Evolutionary conservation across 92 coral and sea anemone species (phyloP).

Genomic region (Plumapathes pennacea): DNA sequence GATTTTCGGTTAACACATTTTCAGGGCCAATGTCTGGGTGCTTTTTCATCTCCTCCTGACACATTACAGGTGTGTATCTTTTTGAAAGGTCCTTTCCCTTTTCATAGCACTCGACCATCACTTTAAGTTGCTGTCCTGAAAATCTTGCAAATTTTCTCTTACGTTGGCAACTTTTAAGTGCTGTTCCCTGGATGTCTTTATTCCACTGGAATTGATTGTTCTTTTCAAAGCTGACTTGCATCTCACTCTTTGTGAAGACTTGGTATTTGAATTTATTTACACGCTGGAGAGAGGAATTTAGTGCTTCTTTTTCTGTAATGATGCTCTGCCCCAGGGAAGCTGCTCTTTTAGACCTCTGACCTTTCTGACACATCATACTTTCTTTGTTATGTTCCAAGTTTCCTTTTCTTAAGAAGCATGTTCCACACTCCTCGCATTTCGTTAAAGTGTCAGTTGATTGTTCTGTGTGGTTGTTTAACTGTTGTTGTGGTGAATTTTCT

Average conservation of each 20-base stretch:
- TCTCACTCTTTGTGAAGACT: neutral
- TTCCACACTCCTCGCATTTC: slow-evolving; percentile 23
- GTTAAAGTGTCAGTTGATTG: neutral
- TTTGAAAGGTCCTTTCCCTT: slow-evolving; percentile 28
- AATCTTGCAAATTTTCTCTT: slow-evolving; percentile 9
- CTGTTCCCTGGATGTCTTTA: slow-evolving; percentile 19
- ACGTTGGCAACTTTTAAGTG: slow-evolving; percentile 12
- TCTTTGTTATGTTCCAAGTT: slow-evolving; percentile 1
- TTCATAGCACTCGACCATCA: slow-evolving; percentile 28
- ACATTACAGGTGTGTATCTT: slow-evolving; percentile 34
- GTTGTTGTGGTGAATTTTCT: too few relatives aligned
- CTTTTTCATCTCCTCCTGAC: slow-evolving; percentile 20
- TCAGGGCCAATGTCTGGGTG: slow-evolving; percentile 23
- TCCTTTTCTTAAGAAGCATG: slow-evolving; percentile 9
- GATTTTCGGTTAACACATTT: slow-evolving; percentile 14
- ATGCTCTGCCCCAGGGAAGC: too few relatives aligned
- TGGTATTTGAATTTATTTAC: neutral
- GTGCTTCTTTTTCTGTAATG: too few relatives aligned
- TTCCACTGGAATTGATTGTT: neutral
- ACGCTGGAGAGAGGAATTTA: too few relatives aligned
- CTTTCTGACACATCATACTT: neutral
- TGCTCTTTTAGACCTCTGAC: too few relatives aligned
- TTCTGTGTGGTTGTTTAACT: slow-evolving; percentile 5
- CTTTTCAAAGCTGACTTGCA: neutral
- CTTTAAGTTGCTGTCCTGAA: slow-evolving; percentile 12